Base-by-base conservation (phyloP, 1,140 invertebrate species). In the Bombus turneri region DNA sequence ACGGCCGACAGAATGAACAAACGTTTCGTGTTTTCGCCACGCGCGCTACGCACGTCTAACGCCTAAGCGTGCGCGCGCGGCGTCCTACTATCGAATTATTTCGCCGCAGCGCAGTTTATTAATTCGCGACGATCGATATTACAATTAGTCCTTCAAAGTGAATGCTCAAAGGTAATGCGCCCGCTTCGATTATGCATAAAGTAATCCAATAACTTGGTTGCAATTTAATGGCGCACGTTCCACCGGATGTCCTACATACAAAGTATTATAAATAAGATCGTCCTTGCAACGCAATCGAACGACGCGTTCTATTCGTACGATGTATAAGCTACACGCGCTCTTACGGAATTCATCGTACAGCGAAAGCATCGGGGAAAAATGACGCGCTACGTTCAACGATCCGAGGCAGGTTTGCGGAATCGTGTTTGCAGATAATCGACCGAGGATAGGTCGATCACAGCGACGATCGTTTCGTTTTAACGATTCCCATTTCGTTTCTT, bases 231-330 rank as follows among this genome's bases (percentile, higher is more conserved):
- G 53, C 22, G 41, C 39, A 28, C 69, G n/a, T 81, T 81, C 80
- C 80, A 81, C 69, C 69, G 53, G 37, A 31, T 62, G 37, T 81
- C n/a, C 80, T 73, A 74, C 53, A 59, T 81, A 81, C 68, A 37
- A 81, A 59, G 69, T 81, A 81, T 81, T 81, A 81, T 81, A 81
- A 81, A 81, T 81, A 81, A 81, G 53, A 74, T 73, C 69, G 80
- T 62, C 53, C 69, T 81, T 81, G 47, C 47, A 59, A 73, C 69
- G 79, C 69, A 73, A 53, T 81, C 80, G 80, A 74, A 81, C 69
- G 47, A 71, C 18, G 3, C 34, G n/a, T 39, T 43, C 37, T 77
- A n/a, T 74, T 74, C n/a, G 31, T 66, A 53, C 22, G 59, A 73
- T 37, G 62, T 22, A 53, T 8, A 34, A 64, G 37, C 53, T 62